Conservation (phyloP, 2,113 vertebrate genomes). For the Percina caprodes region DNA sequence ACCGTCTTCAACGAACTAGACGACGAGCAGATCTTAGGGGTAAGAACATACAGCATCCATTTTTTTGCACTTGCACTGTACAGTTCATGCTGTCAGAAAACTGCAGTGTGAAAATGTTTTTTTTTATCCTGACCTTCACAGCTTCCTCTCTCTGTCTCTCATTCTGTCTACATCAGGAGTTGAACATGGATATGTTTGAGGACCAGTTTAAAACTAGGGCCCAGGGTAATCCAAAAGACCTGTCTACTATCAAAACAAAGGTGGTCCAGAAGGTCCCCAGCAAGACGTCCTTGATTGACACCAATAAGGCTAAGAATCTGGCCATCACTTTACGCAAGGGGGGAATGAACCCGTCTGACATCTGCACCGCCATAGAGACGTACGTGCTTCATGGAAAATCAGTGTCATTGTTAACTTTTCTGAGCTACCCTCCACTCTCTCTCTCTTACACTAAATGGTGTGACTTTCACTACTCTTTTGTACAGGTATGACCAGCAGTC, state of each 20-base stretch:
- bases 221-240: constrained; percentile 83
- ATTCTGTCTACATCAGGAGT: constrained; percentile 81
- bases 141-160: neutral
- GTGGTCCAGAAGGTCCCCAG: constrained; percentile 84
- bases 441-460: neutral
- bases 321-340: constrained; percentile 96
- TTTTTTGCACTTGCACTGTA: neutral
- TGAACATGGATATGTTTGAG: constrained; percentile 96
- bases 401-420: neutral
- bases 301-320: constrained; percentile 96
- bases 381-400: constrained; percentile 71
- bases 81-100: neutral
- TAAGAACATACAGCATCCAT: constrained; percentile 62
- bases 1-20: constrained; percentile 92
- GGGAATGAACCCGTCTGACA: constrained; percentile 84
- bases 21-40: constrained; percentile 91
- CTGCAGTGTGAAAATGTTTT: neutral
- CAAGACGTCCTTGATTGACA: constrained; percentile 91
- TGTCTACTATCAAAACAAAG: constrained; percentile 86
- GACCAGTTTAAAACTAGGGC: constrained; percentile 97
- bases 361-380: constrained; percentile 95
- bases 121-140: neutral
- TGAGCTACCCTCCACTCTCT: neutral
- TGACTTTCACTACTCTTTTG: neutral
- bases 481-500: constrained; percentile 91